Base-by-base conservation (phyloP, 2,113 vertebrate genomes). In the Etia nguti region DNA sequence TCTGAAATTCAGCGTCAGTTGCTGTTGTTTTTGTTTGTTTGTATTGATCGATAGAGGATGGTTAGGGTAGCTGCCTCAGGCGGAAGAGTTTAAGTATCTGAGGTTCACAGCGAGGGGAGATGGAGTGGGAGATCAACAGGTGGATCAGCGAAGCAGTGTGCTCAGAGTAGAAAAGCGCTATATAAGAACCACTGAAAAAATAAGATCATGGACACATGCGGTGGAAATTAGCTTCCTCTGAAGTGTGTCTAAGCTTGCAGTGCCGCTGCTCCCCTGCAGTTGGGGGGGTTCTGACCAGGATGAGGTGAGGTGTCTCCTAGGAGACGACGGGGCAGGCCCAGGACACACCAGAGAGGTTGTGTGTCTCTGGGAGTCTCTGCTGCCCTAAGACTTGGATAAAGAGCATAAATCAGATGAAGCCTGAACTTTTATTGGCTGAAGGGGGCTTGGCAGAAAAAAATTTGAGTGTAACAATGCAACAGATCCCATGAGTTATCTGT, bases 71-170 rank as follows among this genome's bases (percentile, higher is more conserved):
- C 31, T 65, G 16, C 31, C 60, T 36, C 10, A 34, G 55, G 24
- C 15, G 55, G 6, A 26, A 18, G 31, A 65, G 0, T 38, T 1
- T 65, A 65, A 65, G 60, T 12, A 38, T 38, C 31, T 38, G 29
- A 65, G 18, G 10, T 68, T 24, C 11, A 68, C 36, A 41, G 36
- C 2, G 20, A 70, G 4, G 62, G 36, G n/a, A 43, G 62, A 41
- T 41, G 36, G 36, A 68, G 62, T 11, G 8, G 11, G 11, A 68
- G n/a, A 22, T 3, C 0, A 1, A 68, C 36, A 68, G 11, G n/a
- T 41, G 10, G 10, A n/a, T 38, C 18, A n/a, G 36, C n/a, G 15
- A 70, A 70, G 12, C 36, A n/a, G 29, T 8, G 12, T 26, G 11
- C 54, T 56, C 11, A 24, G n/a, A 55, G 54, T 55, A 10, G 2